These are phyloP conservation scores for Dasysyrphus albostriatus DNA, from an alignment of 2,888 invertebrate genomes.

Conservation along the genomic window DNA sequence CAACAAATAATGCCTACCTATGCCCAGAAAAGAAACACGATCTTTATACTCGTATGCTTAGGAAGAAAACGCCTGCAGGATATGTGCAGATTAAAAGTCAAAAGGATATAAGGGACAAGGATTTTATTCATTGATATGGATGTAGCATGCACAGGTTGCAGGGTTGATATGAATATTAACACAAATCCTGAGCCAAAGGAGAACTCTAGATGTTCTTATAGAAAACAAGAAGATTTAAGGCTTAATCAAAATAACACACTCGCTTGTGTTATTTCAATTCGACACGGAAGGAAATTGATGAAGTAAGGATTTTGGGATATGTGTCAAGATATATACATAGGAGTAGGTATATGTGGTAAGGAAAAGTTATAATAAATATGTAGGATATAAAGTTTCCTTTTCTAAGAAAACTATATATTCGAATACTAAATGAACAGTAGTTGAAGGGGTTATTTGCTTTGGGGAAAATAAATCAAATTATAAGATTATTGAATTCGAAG, in stretches of 20 bases:
- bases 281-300: constrained; percentile 31
- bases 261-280: constrained; percentile 8
- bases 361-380: background rate
- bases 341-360: background rate
- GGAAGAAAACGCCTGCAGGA: constrained; percentile 2
- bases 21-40: background rate
- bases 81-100: constrained; percentile 15
- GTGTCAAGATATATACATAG: constrained; percentile 19
- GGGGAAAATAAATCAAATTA: background rate
- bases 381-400: background rate
- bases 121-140: constrained; percentile 35
- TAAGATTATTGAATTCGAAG: background rate
- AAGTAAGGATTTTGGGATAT: constrained; percentile 28
- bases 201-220: background rate
- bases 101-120: constrained; percentile 1
- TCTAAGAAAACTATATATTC: background rate
- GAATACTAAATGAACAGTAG: background rate
- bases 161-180: constrained; percentile 36
- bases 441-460: no score
- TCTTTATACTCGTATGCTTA: background rate
- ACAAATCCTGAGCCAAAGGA: background rate
- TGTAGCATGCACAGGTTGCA: constrained; percentile 12
- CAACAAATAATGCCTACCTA: constrained; percentile 19
- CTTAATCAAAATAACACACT: constrained; percentile 30
- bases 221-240: constrained; percentile 34